Evolutionary conservation across 2,888 invertebrate genomes (phyloP), one percentile per base, ranked within the genome.

Genomic region (Microdon myrmicae): DNA sequence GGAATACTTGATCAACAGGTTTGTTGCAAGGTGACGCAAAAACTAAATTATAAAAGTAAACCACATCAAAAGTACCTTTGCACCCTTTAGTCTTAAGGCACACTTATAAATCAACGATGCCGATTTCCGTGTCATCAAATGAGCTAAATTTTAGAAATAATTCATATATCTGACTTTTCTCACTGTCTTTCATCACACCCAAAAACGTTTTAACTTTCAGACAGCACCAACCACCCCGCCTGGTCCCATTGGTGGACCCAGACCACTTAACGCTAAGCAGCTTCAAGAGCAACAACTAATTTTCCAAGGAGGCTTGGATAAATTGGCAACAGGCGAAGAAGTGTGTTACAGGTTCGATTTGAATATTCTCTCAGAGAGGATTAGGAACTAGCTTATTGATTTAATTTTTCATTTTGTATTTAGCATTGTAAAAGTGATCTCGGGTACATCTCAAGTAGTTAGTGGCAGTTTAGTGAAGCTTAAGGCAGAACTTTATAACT

Each of bases 401-500:
- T n/a, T 13, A 23, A 14, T 14, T 23, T 37, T 2, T 14, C 2
- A 17, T 7, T 9, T 31, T 3, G 10, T 12, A 7, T 28, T 28
- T 23, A 56, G 48, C 20, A 48, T 60, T 32, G 31, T 43, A 7
- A 47, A 26, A 25, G 2, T 29, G n/a, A 38, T 43, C 17, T 37
- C 22, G 37, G 60, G 55, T 10, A 55, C 55, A 7, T 43, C 29
- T 23, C 55, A 55, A 37, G 14, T 47, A 1, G 55, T 60, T 5
- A 55, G 47, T 14, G 55, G 60, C 32, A 37, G 37, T 10, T 12
- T 60, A 3, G 86, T 85, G 22, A 83, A 82, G 71, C 83, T 90
- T 25, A 82, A 83, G 66, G 84, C 85, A 37, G 80, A 83, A 68
- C 76, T 88, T 3, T 64, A 71, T 8, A 85, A 84, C n/a, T 81